phyloP scores from a whole-genome alignment of 2,888 invertebrate genomes.

The Oscheius sp. region DNA sequence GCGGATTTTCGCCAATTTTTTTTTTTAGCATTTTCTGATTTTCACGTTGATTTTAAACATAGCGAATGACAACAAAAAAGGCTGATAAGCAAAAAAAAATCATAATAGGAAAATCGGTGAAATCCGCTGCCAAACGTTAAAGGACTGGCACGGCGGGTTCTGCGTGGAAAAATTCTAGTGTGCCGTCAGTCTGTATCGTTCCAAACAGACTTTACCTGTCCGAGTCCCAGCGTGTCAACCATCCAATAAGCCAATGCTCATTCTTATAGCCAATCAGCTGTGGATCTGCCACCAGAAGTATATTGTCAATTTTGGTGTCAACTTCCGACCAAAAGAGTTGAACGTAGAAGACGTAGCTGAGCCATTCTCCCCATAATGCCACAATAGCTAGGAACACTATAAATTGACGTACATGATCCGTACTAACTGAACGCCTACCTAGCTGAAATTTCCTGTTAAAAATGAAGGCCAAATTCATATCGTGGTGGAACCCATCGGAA shows the following conservation, averaged over 20 bases:
- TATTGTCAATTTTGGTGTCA: neutral
- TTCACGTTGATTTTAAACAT: too few relatives aligned
- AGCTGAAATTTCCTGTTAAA: neutral
- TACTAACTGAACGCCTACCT: neutral
- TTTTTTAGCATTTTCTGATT: too few relatives aligned
- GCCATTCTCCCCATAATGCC: conserved; percentile 48
- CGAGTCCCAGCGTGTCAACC: conserved; percentile 86
- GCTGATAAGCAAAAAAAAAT: too few relatives aligned
- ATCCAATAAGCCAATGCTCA: conserved; percentile 81
- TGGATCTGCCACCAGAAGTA: conserved; percentile 83
- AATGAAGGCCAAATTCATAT: neutral
- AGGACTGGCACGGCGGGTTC: too few relatives aligned
- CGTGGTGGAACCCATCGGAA: neutral
- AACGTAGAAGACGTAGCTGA: conserved; percentile 40
- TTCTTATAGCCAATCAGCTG: conserved; percentile 88
- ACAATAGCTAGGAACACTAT: neutral
- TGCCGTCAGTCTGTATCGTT: too few relatives aligned
- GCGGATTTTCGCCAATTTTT: too few relatives aligned
- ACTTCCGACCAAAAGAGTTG: conserved; percentile 11
- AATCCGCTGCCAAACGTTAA: too few relatives aligned
- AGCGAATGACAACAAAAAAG: too few relatives aligned
- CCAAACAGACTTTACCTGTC: conserved; percentile 81
- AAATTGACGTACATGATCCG: neutral
- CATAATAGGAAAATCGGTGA: too few relatives aligned
- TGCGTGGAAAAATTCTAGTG: neutral